Base-by-base conservation (phyloP, 2,797 vertebrate species). In the Siniperca undulata region DNA sequence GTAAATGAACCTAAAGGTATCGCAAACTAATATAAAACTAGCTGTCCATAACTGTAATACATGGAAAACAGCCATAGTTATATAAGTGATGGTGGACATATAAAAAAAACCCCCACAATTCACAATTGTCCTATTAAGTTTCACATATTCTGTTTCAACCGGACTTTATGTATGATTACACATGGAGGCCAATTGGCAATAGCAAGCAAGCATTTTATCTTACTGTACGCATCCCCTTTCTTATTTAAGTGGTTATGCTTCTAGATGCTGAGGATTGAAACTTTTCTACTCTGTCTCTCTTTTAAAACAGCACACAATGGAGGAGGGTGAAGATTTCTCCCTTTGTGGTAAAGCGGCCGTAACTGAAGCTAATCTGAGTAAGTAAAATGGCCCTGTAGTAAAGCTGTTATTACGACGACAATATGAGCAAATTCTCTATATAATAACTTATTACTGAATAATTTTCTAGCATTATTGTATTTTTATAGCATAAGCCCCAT, bases 281-380 rank as follows among this genome's bases (percentile, higher is more conserved):
- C 1, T 70, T 22, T 56, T 55, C 10, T 19, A n/a, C 34, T 27
- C 4, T 81, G 0, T 82, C 1, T 82, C 7, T 83, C 42, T 87
- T 61, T 75, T 40, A 34, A 59, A 71, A 70, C 76, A 91, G 90
- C 7, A 36, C 24, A 56, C 58, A 34, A 93, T 95, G 93, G 93
- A 93, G 42, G 84, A 88, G 3, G 10, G 70, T 2, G 65, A 70
- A 53, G 74, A 89, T 70, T 88, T 89, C 59, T 93, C 91, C 24
- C 85, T 94, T 7, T 61, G 66, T 79, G 86, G 85, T 12, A 93
- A 93, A 84, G 59, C 65, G 0, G 86, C 69, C 60, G 89, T 94
- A 20, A 74, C 62, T 13, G 93, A 94, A 69, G 81, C 67, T 38
- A 87, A 94, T 82, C 85, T 95, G 62, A 91, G 92, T 95, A 90